Base-by-base conservation (phyloP, 2,797 vertebrate species). In the Glyptemys insculpta region DNA sequence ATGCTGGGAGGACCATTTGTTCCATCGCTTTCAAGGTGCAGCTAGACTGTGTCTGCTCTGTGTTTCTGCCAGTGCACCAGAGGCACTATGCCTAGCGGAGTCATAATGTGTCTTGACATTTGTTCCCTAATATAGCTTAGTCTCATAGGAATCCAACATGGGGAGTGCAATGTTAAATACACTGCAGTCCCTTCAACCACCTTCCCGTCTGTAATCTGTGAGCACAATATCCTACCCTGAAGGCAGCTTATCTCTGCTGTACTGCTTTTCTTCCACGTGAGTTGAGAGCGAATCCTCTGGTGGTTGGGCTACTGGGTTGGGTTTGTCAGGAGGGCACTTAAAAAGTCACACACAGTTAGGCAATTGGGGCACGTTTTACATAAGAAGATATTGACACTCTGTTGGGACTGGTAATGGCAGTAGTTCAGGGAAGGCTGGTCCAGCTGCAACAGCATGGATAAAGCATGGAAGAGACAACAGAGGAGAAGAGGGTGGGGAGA, bases 41-140 rank as follows among this genome's bases (percentile, higher is more conserved):
- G 41, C 14, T 52, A 81, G 37, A 10, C 37, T 84, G 4, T 49
- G 90, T 44, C 89, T 87, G 50, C 56, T 37, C n/a, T 85, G 27
- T 12, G 1, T 56, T 85, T 62, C 57, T 93, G 12, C 10, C 23
- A 2, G 0, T 65, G 18, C 80, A 78, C 1, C 25, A 83, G 85
- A 90, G 29, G 5, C 50, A 81, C 62, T 16, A 10, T 90, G 29
- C 29, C 37, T 87, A n/a, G 62, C 86, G 85, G 85, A 94, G 93
- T 4, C 0, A 0, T 87, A 86, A 88, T 80, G 68, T 21, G 18
- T 47, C 87, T 86, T 96, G 91, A 88, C 79, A 91, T 89, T 93
- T 93, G 76, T 44, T 94, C 76, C 81, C 89, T 93, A 85, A 85
- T 89, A 94, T 90, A 91, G 56, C 47, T 94, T 62, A 93, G 78